Base-by-base conservation (phyloP, 2,888 invertebrate genomes). In the Plagodis dolabraria region DNA sequence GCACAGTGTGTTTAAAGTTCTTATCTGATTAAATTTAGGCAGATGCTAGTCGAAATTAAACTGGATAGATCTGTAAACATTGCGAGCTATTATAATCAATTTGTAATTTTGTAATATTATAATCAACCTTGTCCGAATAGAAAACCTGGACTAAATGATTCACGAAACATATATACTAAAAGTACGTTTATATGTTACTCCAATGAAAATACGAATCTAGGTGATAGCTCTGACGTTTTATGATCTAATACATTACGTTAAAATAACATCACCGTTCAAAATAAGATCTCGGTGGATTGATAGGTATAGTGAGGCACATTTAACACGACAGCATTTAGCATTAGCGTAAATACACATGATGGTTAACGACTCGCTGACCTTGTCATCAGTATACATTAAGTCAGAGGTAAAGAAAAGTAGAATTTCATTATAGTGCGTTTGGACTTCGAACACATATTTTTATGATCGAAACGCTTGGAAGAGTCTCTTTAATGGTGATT, bases 71-170 rank as follows among this genome's bases (percentile, higher is more conserved):
- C 72, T 70, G 77, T 80, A 85, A 83, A 85, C 80, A 83, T 63
- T 72, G 59, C 64, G 62, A 64, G 60, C 69, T 70, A 38, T n/a
- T n/a, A n/a, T n/a, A n/a, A n/a, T n/a, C n/a, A n/a, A n/a, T n/a
- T n/a, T n/a, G n/a, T n/a, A n/a, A n/a, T n/a, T n/a, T n/a, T n/a
- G n/a, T n/a, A n/a, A n/a, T 11, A 43, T 73, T 66, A 71, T 60
- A 64, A 61, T 69, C 74, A 81, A 87, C 90, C 89, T 90, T 90
- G 89, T 84, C 84, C 84, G 76, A 83, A 71, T 82, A 63, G 68
- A 71, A 69, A 55, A 80, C 78, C 81, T 83, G 84, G 80, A 80
- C 71, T 66, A 66, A 81, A 78, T 87, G 83, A 75, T 82, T 79
- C 81, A 71, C 73, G 10, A 40, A 70, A 66, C 57, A 50, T 54